Evolutionary conservation across 2,797 vertebrate genomes (phyloP).

Genomic region (Betta splendens): DNA sequence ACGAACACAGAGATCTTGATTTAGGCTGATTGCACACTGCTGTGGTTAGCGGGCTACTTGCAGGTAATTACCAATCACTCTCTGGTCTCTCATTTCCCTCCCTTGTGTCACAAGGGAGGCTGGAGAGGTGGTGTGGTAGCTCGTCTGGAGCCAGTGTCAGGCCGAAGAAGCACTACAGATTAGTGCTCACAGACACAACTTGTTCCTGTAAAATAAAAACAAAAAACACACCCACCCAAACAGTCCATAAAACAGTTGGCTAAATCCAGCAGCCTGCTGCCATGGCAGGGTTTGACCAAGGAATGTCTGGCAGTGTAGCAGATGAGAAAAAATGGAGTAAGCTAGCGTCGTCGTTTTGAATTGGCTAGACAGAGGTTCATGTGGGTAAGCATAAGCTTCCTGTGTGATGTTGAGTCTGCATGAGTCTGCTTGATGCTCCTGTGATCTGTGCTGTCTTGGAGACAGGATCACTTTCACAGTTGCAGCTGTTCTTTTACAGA

Average conservation of each 20-base stretch:
- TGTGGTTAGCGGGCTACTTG: slow-evolving; percentile 60
- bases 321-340: slow-evolving; percentile 50
- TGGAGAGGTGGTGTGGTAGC: slow-evolving; percentile 39
- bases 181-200: slow-evolving; percentile 37
- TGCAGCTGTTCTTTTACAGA: slow-evolving; percentile 75
- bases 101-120: slow-evolving; percentile 55
- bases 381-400: slow-evolving; percentile 38
- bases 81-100: slow-evolving; percentile 49
- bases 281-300: slow-evolving; percentile 46
- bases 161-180: slow-evolving; percentile 44
- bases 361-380: slow-evolving; percentile 54
- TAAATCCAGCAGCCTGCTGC: slow-evolving; percentile 59
- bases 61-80: slow-evolving; percentile 72
- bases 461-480: slow-evolving; percentile 72
- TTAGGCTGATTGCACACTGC: slow-evolving; percentile 59
- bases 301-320: slow-evolving; percentile 62
- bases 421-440: slow-evolving; percentile 42
- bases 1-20: slow-evolving; percentile 43
- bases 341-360: slow-evolving; percentile 31
- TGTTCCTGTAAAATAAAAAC: slow-evolving; percentile 67
- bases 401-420: slow-evolving; percentile 34
- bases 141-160: slow-evolving; percentile 51
- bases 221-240: slow-evolving; percentile 64
- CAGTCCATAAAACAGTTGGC: slow-evolving; percentile 74
- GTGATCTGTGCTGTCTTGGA: slow-evolving; percentile 48